Evolutionary conservation across 2,113 vertebrate genomes (phyloP).

Genomic region (Heterotilapia buettikoferi): DNA sequence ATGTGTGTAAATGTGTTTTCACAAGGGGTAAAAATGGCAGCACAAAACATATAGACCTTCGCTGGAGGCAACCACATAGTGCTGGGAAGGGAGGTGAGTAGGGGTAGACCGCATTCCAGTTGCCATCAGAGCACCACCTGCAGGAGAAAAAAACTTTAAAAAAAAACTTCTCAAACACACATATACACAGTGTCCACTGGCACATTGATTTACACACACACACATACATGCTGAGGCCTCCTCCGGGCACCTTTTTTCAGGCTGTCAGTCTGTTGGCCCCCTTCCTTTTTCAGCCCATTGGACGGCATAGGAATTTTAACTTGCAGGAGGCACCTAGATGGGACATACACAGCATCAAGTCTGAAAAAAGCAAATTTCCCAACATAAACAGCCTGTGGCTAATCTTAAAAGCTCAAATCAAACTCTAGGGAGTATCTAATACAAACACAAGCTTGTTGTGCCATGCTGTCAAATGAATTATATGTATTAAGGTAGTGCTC

Average conservation of each 20-base stretch:
- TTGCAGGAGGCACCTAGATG: slow-evolving; percentile 6
- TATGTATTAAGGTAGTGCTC: background rate
- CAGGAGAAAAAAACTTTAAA: background rate
- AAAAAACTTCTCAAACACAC: background rate
- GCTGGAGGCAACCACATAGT: background rate
- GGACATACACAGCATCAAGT: background rate
- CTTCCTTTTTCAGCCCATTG: background rate
- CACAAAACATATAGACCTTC: background rate
- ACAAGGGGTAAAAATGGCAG: background rate
- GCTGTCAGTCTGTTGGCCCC: slow-evolving; percentile 28
- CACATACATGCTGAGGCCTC: slow-evolving; percentile 16
- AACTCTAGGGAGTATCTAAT: slow-evolving; percentile 9
- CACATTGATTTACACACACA: background rate
- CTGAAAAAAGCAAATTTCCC: slow-evolving; percentile 9
- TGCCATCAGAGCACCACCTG: slow-evolving; percentile 53
- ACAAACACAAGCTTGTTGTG: slow-evolving; percentile 25
- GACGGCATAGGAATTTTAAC: slow-evolving; percentile 1
- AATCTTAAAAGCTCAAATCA: slow-evolving; percentile 16
- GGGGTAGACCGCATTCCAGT: slow-evolving; percentile 35
- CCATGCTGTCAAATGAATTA: slow-evolving; percentile 17
- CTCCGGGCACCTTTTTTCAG: slow-evolving; percentile 23
- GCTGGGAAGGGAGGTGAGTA: slow-evolving; percentile 43
- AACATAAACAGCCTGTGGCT: slow-evolving; percentile 42
- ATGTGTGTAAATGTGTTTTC: background rate
- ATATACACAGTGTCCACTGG: background rate